Base-by-base conservation (phyloP, 2,113 vertebrate species). In the Onychostoma macrolepis region DNA sequence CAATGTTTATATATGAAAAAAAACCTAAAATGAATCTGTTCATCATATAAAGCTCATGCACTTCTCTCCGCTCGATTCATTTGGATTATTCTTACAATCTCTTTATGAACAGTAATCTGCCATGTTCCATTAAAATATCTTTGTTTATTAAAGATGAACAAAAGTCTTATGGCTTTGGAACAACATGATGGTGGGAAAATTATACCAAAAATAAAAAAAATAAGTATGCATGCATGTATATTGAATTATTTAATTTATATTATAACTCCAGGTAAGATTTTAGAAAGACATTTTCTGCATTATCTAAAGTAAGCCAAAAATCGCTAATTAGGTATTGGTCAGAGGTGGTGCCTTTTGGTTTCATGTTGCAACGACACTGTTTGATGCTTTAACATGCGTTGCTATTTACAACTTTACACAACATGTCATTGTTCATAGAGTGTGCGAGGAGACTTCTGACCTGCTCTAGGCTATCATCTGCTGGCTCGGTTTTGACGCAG, bases 391-490 rank as follows among this genome's bases (percentile, higher is more conserved):
- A n/a, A 41, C 56, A 12, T 17, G 13, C 43, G 24, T 26, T 21
- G 13, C 65, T 10, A 41, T 45, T 21, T 53, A 50, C 79, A 48
- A 21, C 33, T 38, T 71, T 45, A 24, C 4, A 72, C 21, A 9
- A 58, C 4, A 2, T 5, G 45, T 15, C 45, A 33, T 36, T 81
- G 58, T 19, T 12, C 4, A 30, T 4, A 77, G 50, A 28, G 43
- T 17, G 24, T 50, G 50, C 38, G 50, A 13, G 21, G 33, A 33
- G 30, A 10, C 8, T 94, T 92, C 53, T 38, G 43, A 98, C 97
- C 88, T 93, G 93, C n/a, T 97, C 96, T 10, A 94, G 90, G 78
- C 93, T 94, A 83, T 98, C 88, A 6, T 89, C 80, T 0, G 84
- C 30, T 6, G 21, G 69, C 83, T 95, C 96, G 88, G 96, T 95